Base-by-base conservation (phyloP, 2,797 vertebrate species). In the Xenopus petersii region DNA sequence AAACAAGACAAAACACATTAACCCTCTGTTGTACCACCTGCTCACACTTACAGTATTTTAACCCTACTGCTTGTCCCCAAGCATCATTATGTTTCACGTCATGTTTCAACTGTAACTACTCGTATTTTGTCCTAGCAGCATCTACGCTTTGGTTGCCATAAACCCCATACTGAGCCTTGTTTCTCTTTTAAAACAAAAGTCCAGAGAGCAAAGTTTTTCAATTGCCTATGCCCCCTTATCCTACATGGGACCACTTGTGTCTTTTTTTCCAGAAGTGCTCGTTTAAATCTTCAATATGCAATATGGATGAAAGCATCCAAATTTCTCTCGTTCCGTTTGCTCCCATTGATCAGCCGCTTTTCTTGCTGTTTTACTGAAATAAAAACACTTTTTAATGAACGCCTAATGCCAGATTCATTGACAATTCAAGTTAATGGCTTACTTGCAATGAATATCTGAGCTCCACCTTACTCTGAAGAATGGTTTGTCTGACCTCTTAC, bases 211-310 rank as follows among this genome's bases (percentile, higher is more conserved):
- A 86, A 83, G 87, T 81, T 86, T 87, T 85, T 87, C 83, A 87
- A 81, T 86, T 87, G 80, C 86, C 26, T 30, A 77, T 85, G 79
- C 81, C 87, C 82, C 86, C 82, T 86, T 87, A 86, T 81, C 89
- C 84, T 86, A 81, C 77, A 82, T 81, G 82, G 86, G 64, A 83
- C 86, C 86, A 85, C 82, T 86, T 83, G 83, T 84, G 84, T 81
- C 79, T 51, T 89, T 90, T 88, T 89, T 90, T 88, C 88, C 89
- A 89, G 92, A 93, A 85, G 83, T 87, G 90, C 91, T 95, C 93
- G 87, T 93, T 94, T 94, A 94, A 86, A 87, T 83, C 92, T 93
- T 93, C 90, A 94, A 86, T 86, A 80, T 87, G 84, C 93, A 93
- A 95, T 94, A 93, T 87, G 82, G 81, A 91, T 88, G 91, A 91